Base-by-base conservation (phyloP, 2,888 invertebrate species). In the Palloptera scutellata region DNA sequence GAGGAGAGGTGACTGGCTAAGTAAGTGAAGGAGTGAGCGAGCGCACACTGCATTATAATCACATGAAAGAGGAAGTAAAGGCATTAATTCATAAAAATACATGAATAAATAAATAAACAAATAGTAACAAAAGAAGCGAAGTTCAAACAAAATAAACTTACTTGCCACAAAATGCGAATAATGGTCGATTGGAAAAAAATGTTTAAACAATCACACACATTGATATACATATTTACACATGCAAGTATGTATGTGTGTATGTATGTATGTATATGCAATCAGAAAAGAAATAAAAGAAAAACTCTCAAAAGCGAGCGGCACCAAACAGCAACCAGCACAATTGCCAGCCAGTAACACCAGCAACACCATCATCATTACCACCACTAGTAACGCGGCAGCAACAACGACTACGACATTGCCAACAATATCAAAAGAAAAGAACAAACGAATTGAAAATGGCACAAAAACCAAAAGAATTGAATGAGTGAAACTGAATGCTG, bases 401-500 rank as follows among this genome's bases (percentile, higher is more conserved):
- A 30, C 66, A 59, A 43, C 61, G 69, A 53, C 64, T 68, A 60
- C 70, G 64, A 43, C 68, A 62, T 30, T 54, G 45, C 53, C 19
- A 64, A 67, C 64, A 61, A 64, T 63, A 66, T 63, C 55, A 64
- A 45, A 41, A 1, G 55, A 53, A 53, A 30, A 19, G 40, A 54
- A 48, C 48, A 48, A 15, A 10, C 3, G 48, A 48, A 48, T 48
- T 61, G 52, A 13, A 48, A 52, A 30, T 61, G 61, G 61, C 52
- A 64, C 64, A 64, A 68, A 66, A 59, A 57, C 58, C 67, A 62
- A 62, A 58, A 64, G 59, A 54, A 69, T 70, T 67, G 67, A 66
- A 70, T 68, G 67, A 70, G 63, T 70, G 62, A 68, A 69, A 71
- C 64, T 63, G 55, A 57, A 55, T 40, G 63, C 61, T 42, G 41